These are phyloP conservation scores for Fopius arisanus DNA, from an alignment of 1,140 invertebrate genomes.

Conservation along the genomic window DNA sequence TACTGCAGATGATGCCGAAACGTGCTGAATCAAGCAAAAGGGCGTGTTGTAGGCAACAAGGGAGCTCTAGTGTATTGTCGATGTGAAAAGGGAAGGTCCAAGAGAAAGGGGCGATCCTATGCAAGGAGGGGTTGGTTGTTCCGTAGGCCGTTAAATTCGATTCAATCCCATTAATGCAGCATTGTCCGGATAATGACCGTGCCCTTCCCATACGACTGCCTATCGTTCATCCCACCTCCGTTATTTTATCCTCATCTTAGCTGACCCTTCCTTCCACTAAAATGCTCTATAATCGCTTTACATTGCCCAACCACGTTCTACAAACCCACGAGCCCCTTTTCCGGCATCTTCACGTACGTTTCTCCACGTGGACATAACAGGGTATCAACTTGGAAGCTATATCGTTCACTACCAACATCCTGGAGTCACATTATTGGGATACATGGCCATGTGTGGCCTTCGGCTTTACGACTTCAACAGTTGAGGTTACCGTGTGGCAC, in stretches of 20 bases:
- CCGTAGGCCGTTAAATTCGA: constrained; percentile 55
- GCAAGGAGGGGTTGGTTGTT: constrained; percentile 21
- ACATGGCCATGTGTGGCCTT: constrained; percentile 49
- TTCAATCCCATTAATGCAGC: constrained; percentile 58
- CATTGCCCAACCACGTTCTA: background rate
- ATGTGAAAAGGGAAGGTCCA: background rate
- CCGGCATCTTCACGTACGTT: background rate
- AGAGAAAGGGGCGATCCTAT: background rate
- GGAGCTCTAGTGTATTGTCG: background rate
- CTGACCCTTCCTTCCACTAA: constrained; percentile 44
- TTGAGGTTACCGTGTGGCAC: constrained; percentile 30
- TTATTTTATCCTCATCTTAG: constrained; percentile 28
- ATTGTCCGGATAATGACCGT: constrained; percentile 56
- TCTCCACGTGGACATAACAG: background rate
- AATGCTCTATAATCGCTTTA: constrained; percentile 21
- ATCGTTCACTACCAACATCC: background rate
- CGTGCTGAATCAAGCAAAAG: constrained; percentile 1
- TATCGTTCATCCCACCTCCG: constrained; percentile 37
- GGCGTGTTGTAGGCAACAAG: background rate
- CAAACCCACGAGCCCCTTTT: too few relatives aligned
- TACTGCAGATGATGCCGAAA: background rate
- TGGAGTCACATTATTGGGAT: constrained; percentile 19
- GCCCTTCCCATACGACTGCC: constrained; percentile 26
- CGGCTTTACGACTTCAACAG: constrained; percentile 43
- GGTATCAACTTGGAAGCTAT: background rate